Evolutionary conservation across 2,113 vertebrate genomes (phyloP).

Genomic region (Syrrhaptes paradoxus): DNA sequence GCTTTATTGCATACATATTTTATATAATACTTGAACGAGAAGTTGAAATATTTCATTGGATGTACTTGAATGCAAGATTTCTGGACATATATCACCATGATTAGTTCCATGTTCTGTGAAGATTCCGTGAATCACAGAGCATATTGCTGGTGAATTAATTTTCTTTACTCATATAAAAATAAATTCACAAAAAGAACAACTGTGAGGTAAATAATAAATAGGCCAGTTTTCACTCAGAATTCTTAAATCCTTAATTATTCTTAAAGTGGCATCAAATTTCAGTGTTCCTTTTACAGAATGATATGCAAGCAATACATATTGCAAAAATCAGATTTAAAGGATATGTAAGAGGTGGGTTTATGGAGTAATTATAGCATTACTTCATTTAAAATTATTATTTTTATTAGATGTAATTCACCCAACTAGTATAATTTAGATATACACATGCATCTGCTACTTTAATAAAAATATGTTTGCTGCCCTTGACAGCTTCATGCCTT

Average conservation of each 20-base stretch:
- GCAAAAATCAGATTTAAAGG: background rate
- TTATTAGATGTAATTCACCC: background rate
- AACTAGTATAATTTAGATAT: background rate
- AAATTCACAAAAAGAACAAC: background rate
- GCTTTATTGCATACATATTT: background rate
- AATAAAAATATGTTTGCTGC: background rate
- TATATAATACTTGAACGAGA: background rate
- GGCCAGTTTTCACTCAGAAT: background rate
- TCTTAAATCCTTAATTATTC: background rate
- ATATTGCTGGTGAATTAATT: background rate
- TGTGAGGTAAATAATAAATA: slow-evolving; percentile 18
- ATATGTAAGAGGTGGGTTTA: background rate
- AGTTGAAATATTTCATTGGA: background rate
- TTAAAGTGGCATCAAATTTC: background rate
- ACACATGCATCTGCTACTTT: background rate
- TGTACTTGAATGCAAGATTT: background rate
- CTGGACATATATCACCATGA: background rate
- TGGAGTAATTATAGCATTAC: background rate
- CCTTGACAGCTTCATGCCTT: background rate
- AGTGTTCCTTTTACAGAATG: background rate
- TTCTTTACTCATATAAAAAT: background rate
- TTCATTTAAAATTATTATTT: background rate
- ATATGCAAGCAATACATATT: background rate
- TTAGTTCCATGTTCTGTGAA: background rate
- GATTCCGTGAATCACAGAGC: background rate